Evolutionary conservation across 1,140 invertebrate species (phyloP).

Genomic region (Spodoptera frugiperda): DNA sequence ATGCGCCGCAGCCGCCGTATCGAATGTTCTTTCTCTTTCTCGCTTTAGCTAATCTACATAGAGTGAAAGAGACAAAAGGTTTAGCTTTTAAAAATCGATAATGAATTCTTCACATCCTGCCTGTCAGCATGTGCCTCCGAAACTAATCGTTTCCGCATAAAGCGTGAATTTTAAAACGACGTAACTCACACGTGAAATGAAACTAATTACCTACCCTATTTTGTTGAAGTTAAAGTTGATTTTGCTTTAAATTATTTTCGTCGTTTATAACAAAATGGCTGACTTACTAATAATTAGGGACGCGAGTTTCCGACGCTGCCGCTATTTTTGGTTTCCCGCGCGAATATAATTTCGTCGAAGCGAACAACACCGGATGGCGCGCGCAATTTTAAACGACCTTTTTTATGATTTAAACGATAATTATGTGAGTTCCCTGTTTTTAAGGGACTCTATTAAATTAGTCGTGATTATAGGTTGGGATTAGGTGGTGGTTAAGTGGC

Average conservation of each 20-base stretch:
- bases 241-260: constrained; percentile 41
- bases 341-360: constrained; percentile 43
- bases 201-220: constrained; percentile 40
- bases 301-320: constrained; percentile 41
- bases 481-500: too few species aligned
- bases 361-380: constrained; percentile 46
- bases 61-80: constrained; percentile 57
- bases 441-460: constrained; percentile 7
- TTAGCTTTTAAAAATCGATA: constrained; percentile 80
- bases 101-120: constrained; percentile 80
- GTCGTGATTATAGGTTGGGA: neutral
- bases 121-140: constrained; percentile 80
- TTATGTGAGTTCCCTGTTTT: constrained; percentile 22
- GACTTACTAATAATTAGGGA: constrained; percentile 45
- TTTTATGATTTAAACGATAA: constrained; percentile 40
- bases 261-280: constrained; percentile 17
- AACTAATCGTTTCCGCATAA: constrained; percentile 81
- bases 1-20: constrained; percentile 64
- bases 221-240: neutral
- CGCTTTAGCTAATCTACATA: constrained; percentile 39
- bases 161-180: constrained; percentile 51
- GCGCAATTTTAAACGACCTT: constrained; percentile 40
- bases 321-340: constrained; percentile 51
- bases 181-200: constrained; percentile 40
- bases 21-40: constrained; percentile 52